These are phyloP conservation scores for Melanocharis versteri DNA, from an alignment of 2,113 vertebrate genomes.

Conservation along the genomic window DNA sequence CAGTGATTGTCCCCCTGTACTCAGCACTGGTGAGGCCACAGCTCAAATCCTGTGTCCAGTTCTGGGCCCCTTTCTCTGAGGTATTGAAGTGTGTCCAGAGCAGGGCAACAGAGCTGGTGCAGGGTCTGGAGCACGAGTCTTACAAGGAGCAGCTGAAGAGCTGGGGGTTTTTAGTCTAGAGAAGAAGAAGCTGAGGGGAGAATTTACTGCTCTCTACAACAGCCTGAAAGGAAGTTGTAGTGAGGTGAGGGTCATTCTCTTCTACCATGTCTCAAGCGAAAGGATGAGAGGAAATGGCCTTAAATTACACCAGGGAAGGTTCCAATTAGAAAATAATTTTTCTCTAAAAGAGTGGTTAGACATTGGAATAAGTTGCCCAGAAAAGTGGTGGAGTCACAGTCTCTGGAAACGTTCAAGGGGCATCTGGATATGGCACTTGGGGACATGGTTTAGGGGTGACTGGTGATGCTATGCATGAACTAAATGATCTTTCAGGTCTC, in stretches of 20 bases:
- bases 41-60: background rate
- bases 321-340: background rate
- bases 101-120: background rate
- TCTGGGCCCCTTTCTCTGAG: background rate
- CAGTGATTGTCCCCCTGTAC: background rate
- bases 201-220: background rate
- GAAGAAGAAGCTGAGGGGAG: background rate
- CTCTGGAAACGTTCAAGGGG: background rate
- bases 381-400: background rate
- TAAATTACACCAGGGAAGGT: background rate
- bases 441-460: background rate
- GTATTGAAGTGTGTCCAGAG: background rate
- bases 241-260: background rate
- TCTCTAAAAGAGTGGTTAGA: background rate
- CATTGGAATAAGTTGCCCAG: background rate
- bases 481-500: background rate
- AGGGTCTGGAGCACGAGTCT: background rate
- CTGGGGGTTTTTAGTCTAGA: background rate
- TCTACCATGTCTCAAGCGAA: background rate
- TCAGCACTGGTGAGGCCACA: background rate
- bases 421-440: background rate
- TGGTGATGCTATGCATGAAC: background rate
- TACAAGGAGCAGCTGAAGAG: background rate
- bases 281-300: background rate
- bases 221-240: background rate